These are phyloP conservation scores for Taphrorychus bicolor DNA, from an alignment of 2,888 invertebrate species.

Conservation along the genomic window DNA sequence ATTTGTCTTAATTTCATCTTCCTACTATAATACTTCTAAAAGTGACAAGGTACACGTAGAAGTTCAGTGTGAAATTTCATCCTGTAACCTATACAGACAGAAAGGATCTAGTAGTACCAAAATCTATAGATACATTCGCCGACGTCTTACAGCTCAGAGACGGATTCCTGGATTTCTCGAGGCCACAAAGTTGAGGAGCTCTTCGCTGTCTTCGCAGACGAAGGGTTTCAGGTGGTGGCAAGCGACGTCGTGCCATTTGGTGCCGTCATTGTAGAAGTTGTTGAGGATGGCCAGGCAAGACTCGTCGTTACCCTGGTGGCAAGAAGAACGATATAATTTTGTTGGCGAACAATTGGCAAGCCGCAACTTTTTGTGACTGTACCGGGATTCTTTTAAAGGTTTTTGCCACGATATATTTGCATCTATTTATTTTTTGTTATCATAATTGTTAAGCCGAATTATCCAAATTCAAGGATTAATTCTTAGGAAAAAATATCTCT, in stretches of 20 bases:
- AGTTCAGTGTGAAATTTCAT: neutral
- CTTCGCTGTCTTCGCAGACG: slow-evolving; percentile 91
- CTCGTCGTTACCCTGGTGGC: slow-evolving; percentile 82
- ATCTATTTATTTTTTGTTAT: too few relatives aligned
- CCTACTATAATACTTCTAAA: slow-evolving; percentile 1
- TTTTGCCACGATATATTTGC: too few relatives aligned
- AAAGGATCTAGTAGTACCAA: neutral
- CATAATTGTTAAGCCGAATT: too few relatives aligned
- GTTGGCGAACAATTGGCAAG: too few relatives aligned
- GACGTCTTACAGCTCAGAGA: slow-evolving; percentile 63
- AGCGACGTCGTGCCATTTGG: slow-evolving; percentile 88
- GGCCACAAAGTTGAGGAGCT: slow-evolving; percentile 87
- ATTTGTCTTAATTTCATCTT: neutral
- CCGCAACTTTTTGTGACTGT: too few relatives aligned
- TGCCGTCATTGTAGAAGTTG: slow-evolving; percentile 89
- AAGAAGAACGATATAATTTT: neutral
- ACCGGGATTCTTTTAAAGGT: too few relatives aligned
- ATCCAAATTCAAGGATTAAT: too few relatives aligned
- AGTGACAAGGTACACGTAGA: neutral
- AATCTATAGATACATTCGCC: neutral
- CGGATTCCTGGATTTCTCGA: slow-evolving; percentile 87
- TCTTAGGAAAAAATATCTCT: too few relatives aligned
- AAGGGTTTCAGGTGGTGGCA: slow-evolving; percentile 87
- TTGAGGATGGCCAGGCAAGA: slow-evolving; percentile 88
- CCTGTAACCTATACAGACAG: too few relatives aligned